Base-by-base conservation (phyloP, 1,140 invertebrate genomes). In the Diplogasteroides magnus region DNA sequence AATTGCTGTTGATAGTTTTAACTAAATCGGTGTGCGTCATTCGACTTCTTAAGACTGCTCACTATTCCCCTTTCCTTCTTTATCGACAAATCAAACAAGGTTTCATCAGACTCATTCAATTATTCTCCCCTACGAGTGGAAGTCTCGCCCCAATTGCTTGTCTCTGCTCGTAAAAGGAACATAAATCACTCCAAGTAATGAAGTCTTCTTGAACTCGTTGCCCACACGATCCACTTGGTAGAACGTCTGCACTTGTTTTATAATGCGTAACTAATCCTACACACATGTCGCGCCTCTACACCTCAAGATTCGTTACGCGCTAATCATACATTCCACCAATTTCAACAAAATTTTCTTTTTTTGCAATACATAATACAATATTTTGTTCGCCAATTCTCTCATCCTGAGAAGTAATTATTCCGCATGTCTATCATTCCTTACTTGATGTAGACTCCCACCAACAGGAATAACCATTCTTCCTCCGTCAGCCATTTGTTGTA, bases 121-220 rank as follows among this genome's bases (percentile, higher is more conserved):
- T n/a, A n/a, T n/a, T n/a, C n/a, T n/a, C n/a, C n/a, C n/a, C n/a
- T n/a, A n/a, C n/a, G n/a, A n/a, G n/a, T n/a, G n/a, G n/a, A n/a
- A n/a, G n/a, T n/a, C n/a, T n/a, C n/a, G n/a, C 23, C 48, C 13
- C 23, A 69, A 31, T 77, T 92, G 91, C 69, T 87, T 84, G 23
- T 89, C 87, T 84, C 89, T 90, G 83, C 94, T 93, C 2, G 95
- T 98, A 15, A 98, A 86, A 1, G 95, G 94, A 28, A 98, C 95
- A 85, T 95, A 98, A 64, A 95, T 90, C 0, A 98, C 95, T 32
- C 92, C 91, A 91, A 97, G 95, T 0, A 98, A 84, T 26, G 88
- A 87, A 77, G 89, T 90, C 64, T 89, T 86, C 19, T 86, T 86
- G 14, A 96, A 86, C 15, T 94, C 93, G 84, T 94, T 89, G 2